Evolutionary conservation across 2,113 vertebrate species (phyloP), one percentile per base, ranked within the genome.

Genomic region (Nyctereutes procyonoides): DNA sequence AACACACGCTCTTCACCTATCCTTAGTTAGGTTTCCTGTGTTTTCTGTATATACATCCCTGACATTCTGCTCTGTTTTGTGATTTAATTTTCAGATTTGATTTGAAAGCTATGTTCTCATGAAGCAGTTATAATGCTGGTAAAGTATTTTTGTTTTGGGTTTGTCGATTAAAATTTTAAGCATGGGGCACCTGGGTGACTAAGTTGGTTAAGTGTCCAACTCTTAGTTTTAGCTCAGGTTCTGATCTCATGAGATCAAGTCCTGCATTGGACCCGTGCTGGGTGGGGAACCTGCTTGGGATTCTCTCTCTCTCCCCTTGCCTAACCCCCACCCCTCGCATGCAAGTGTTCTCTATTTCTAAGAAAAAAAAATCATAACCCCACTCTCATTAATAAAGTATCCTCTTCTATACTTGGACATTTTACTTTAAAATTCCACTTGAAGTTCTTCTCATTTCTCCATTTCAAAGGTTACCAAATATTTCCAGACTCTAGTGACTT

Each of bases 1-100:
- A 69, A 17, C 26, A 62, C 8, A 13, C 13, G 13, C 32, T 55
- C 58, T 62, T 38, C 22, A 26, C 28, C 9, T 13, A 4, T 8
- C 53, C 22, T 84, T 55, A 28, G 15, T 26, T 53, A 10, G 15
- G 9, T 20, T 32, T 60, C 35, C 26, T 0, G 1, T n/a, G 22
- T 15, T 74, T 95, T 89, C 85, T n/a, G 35, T 81, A 26, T 3
- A 35, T 6, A 35, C 20, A 55, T 88, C 53, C 10, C 71, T 85
- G 71, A 93, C 32, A 51, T 22, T 60, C n/a, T 35, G 71, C 89
- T 92, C 63, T 84, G 56, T 80, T 94, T 65, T 76, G 77, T 92
- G 84, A 84, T 84, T 73, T 63, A n/a, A 71, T 92, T 79, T 92
- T 63, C 62, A 84, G 43, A 79, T 84, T 30, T 55, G 60, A 79